A percentile compares a stretch with the other conserved stretches of the same genome.
phyloP scores from a whole-genome alignment of 2,888 invertebrate genomes.

The Tipula confusa region DNA sequence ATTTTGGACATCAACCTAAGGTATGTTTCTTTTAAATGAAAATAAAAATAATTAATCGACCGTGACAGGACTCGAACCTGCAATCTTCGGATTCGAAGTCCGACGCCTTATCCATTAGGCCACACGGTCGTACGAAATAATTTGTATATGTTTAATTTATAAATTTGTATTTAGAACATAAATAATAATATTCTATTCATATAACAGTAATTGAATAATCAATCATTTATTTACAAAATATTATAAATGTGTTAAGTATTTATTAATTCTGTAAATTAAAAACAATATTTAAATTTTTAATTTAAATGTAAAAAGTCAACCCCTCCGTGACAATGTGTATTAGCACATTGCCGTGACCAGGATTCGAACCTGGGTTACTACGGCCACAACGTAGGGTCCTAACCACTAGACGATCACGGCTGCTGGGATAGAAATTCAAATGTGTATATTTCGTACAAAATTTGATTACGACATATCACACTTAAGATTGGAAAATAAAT shows the following conservation, averaged over 20 bases:
- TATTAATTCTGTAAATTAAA: no score
- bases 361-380: constrained; percentile 34
- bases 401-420: constrained; percentile 35
- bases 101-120: constrained; percentile 37
- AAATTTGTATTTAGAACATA: neutral
- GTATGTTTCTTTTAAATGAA: constrained; percentile 42
- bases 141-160: neutral
- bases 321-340: constrained; percentile 30
- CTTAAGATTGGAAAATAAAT: no score
- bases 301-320: neutral
- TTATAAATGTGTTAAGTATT: no score
- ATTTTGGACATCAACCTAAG: constrained; percentile 64
- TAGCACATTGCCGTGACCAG: constrained; percentile 33
- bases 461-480: neutral
- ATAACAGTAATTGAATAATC: no score
- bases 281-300: neutral
- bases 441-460: no score
- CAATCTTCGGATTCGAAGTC: constrained; percentile 37
- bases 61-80: constrained; percentile 37
- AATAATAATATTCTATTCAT: no score
- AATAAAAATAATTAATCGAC: constrained; percentile 32
- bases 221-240: no score
- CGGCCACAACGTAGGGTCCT: constrained; percentile 35
- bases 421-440: neutral
- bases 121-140: constrained; percentile 33